These are phyloP conservation scores for Coptotermes formosanus DNA, from an alignment of 1,140 invertebrate genomes.

Conservation along the genomic window DNA sequence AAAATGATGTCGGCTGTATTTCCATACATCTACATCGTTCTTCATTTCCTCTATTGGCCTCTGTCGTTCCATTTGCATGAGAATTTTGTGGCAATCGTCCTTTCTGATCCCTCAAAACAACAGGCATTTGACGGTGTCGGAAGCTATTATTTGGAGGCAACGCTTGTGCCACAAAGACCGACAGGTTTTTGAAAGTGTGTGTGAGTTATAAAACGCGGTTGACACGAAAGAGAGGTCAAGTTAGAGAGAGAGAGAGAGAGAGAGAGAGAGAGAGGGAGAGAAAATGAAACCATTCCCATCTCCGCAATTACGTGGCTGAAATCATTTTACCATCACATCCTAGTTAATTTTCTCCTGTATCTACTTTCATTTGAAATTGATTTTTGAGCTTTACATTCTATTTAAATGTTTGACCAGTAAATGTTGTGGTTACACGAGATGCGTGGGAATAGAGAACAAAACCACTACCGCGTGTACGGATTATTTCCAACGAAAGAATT, in stretches of 20 bases:
- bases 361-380: neutral
- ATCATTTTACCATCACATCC: neutral
- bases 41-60: neutral
- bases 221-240: no score
- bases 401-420: slow-evolving; percentile 2
- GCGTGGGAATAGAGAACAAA: neutral
- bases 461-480: neutral
- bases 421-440: neutral
- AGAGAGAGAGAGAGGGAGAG: neutral
- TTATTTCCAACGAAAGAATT: neutral
- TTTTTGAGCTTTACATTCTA: slow-evolving; percentile 7
- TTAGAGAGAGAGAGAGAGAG: neutral
- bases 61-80: neutral
- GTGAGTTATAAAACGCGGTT: neutral
- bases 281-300: neutral
- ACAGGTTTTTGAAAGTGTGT: neutral
- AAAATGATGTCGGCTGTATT: neutral
- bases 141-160: neutral
- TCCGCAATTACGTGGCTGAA: neutral
- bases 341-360: neutral
- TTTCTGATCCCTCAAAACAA: neutral
- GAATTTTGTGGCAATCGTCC: neutral
- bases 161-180: no score
- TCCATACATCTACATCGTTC: neutral
- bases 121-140: neutral